Percentiles rank a stretch among this genome's conserved stretches.
Conservation (phyloP, 2,888 invertebrate species). For the Conchocele bisecta region DNA sequence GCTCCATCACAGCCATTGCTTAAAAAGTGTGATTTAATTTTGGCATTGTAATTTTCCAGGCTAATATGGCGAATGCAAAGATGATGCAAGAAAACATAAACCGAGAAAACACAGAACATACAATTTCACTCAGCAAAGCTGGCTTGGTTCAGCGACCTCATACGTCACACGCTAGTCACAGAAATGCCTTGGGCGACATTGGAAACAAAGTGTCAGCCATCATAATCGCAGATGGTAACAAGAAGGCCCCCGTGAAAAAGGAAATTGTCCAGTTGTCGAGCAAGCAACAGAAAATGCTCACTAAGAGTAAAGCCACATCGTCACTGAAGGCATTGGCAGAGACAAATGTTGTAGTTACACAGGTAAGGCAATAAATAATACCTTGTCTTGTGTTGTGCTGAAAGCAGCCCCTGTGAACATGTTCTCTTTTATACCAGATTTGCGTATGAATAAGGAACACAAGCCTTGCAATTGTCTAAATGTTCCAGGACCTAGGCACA, state of each 20-base stretch:
- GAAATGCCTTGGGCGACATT: conserved; percentile 77
- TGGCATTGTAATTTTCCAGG: no score
- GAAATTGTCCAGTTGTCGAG: conserved; percentile 65
- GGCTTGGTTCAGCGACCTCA: conserved; percentile 49
- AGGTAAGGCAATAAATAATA: not conserved
- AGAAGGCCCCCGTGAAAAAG: conserved; percentile 70
- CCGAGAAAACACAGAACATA: conserved; percentile 63
- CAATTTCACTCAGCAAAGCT: conserved; percentile 42
- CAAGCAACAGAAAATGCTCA: conserved; percentile 49
- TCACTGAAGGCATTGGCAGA: conserved; percentile 56
- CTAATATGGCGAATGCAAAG: conserved; percentile 56
- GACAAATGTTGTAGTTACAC: conserved; percentile 21
- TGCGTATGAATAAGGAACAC: no score
- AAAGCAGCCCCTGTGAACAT: no score
- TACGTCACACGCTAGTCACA: conserved; percentile 60
- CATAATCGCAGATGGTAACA: conserved; percentile 62
- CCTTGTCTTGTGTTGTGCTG: no score
- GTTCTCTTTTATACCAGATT: no score
- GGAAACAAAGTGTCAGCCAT: conserved; percentile 77
- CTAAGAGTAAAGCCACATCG: conserved; percentile 60
- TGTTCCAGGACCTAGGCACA: no score
- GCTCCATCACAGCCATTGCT: no score
- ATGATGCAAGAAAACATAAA: conserved; percentile 53
- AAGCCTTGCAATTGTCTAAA: no score
- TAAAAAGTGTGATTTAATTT: no score